phyloP scores from a whole-genome alignment of 2,888 invertebrate species.

The Drosophila cognata region DNA sequence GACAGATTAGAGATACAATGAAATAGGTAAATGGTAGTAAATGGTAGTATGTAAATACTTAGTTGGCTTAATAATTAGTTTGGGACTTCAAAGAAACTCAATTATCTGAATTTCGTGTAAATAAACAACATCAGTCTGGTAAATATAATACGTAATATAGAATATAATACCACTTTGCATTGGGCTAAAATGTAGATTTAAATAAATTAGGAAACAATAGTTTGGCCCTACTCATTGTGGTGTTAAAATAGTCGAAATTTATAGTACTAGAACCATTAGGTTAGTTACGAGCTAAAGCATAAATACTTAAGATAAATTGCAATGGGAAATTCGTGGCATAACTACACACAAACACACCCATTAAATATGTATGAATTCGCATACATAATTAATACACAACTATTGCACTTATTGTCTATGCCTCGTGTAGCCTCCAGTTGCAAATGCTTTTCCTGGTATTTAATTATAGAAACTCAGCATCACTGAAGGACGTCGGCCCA shows the following conservation, averaged over 20 bases:
- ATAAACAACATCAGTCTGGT: constrained; percentile 68
- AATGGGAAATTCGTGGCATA: constrained; percentile 58
- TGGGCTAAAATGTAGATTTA: constrained; percentile 1
- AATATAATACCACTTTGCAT: constrained; percentile 30
- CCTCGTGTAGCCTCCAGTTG: constrained; percentile 46
- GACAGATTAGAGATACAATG: constrained; percentile 34
- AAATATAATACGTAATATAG: constrained; percentile 46
- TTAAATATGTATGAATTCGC: constrained; percentile 4
- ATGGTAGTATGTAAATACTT: constrained; percentile 42
- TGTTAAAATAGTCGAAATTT: constrained; percentile 19
- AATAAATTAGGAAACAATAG: not conserved
- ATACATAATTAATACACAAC: constrained; percentile 53
- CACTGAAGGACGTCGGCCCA: constrained; percentile 74
- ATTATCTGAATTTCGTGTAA: constrained; percentile 48
- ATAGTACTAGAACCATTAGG: constrained; percentile 2
- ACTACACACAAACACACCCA: constrained; percentile 5
- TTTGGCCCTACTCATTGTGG: constrained; percentile 11
- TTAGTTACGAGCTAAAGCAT: constrained; percentile 39
- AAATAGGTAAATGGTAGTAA: not conserved
- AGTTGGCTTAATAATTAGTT: constrained; percentile 45
- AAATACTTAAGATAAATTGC: constrained; percentile 58
- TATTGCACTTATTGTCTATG: constrained; percentile 77
- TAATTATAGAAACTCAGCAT: constrained; percentile 71
- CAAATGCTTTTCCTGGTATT: constrained; percentile 11
- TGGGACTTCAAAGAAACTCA: constrained; percentile 44